Base-by-base conservation (phyloP, 1,140 invertebrate species). In the Listronotus bonariensis region DNA sequence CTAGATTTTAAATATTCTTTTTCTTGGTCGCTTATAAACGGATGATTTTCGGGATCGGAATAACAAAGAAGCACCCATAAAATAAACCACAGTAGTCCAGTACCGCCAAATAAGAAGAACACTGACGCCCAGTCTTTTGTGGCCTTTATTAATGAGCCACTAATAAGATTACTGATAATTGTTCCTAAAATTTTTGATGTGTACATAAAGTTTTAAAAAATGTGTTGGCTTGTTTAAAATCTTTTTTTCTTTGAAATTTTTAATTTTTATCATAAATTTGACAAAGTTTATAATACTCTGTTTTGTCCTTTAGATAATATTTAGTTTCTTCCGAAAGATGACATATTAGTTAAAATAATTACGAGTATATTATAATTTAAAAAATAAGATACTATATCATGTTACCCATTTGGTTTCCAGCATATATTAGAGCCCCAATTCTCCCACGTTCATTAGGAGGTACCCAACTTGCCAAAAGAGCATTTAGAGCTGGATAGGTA, bases 61-160 rank as follows among this genome's bases (percentile, higher is more conserved):
- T 88, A 91, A 76, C 89, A 90, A 12, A 91, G 71, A 5, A 89
- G 48, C 6, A 70, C 52, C 85, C 88, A 92, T 57, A 89, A 72
- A 26, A 89, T 71, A 56, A 89, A 90, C 89, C 89, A 92, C 0
- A 90, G 49, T 1, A 90, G 78, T 6, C 89, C 89, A 0, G 89
- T 72, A 51, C 82, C 82, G 68, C 93, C 92, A 79, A 94, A 95
- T 8, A 92, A 82, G 74, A 93, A 93, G 78, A 92, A 94, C 0
- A 92, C 90, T 0, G 85, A 83, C 1, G 87, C 82, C 91, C 91
- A 93, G 20, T 87, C 86, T 9, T 85, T 82, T 1, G 82, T 82
- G 59, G 87, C 80, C 61, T 87, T 80, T 11, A 92, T 82, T 1
- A 91, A 80, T 10, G 88, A 75, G 6, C 91, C 91, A 10, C 88